These are phyloP conservation scores for Ennomos erosarius DNA, from an alignment of 2,888 invertebrate genomes.

Conservation along the genomic window DNA sequence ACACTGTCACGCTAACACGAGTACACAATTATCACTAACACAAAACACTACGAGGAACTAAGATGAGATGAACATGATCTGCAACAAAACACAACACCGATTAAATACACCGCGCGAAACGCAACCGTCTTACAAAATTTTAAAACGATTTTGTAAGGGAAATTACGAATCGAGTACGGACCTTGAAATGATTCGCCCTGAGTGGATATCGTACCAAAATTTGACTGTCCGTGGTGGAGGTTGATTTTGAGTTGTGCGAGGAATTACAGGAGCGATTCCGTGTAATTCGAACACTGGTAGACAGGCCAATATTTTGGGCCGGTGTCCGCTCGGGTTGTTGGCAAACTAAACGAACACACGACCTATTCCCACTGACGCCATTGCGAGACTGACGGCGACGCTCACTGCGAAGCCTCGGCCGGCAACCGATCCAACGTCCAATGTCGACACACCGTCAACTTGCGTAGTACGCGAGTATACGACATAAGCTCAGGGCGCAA, in stretches of 20 bases:
- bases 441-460: slow-evolving; percentile 84
- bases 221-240: slow-evolving; percentile 81
- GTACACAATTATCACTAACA: slow-evolving; percentile 73
- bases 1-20: slow-evolving; percentile 60
- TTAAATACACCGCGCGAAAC: slow-evolving; percentile 57
- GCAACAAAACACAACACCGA: slow-evolving; percentile 68
- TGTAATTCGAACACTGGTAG: slow-evolving; percentile 80
- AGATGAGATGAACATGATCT: slow-evolving; percentile 84
- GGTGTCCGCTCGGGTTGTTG: slow-evolving; percentile 84
- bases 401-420: slow-evolving; percentile 74
- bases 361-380: slow-evolving; percentile 80
- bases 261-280: slow-evolving; percentile 78
- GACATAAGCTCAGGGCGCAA: slow-evolving; percentile 67
- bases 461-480: slow-evolving; percentile 82
- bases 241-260: slow-evolving; percentile 61
- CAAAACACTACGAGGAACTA: slow-evolving; percentile 80
- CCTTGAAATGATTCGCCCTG: slow-evolving; percentile 84
- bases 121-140: slow-evolving; percentile 68
- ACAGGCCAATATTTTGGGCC: slow-evolving; percentile 86
- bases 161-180: slow-evolving; percentile 83
- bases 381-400: slow-evolving; percentile 80
- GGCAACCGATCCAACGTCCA: slow-evolving; percentile 83
- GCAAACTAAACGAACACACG: slow-evolving; percentile 80
- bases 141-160: slow-evolving; percentile 77
- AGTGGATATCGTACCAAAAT: slow-evolving; percentile 86